Percentiles rank a stretch among this genome's conserved stretches.
Conservation (phyloP, 2,113 vertebrate species). For the Hippocampus zosterae region DNA sequence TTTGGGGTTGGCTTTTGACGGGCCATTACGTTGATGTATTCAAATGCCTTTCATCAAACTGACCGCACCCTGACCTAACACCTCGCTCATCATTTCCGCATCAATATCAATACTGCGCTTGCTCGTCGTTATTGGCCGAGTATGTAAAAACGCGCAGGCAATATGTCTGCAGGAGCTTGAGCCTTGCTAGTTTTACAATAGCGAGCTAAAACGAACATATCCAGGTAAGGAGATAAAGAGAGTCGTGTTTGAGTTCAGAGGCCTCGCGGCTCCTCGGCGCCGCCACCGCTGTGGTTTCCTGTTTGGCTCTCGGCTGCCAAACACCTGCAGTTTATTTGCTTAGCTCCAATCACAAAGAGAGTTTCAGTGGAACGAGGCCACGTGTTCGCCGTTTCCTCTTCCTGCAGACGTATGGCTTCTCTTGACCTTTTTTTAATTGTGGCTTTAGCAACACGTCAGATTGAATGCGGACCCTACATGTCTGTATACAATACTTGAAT, state of each 20-base stretch:
- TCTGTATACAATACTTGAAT: too few relatives aligned
- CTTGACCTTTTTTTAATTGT: background rate
- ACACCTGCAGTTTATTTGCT: background rate
- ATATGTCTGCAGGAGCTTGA: background rate
- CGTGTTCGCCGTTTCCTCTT: background rate
- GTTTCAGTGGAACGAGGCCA: background rate
- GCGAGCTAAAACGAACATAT: too few relatives aligned
- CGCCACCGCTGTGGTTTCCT: slow-evolving; percentile 23
- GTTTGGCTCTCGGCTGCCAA: slow-evolving; percentile 7
- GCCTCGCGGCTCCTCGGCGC: background rate
- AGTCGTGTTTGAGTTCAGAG: background rate
- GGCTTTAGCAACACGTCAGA: background rate
- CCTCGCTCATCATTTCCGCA: background rate
- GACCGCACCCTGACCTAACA: background rate
- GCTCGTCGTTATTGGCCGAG: too few relatives aligned
- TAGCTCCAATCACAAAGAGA: slow-evolving; percentile 2
- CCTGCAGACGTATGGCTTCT: background rate
- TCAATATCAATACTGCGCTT: background rate
- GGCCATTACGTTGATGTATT: background rate
- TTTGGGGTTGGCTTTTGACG: slow-evolving; percentile 40
- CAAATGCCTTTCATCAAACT: background rate
- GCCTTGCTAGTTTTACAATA: too few relatives aligned
- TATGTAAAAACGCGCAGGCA: too few relatives aligned
- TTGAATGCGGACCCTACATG: too few relatives aligned
- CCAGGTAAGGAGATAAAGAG: background rate